These are phyloP conservation scores for Liolophura sinensis DNA, from an alignment of 1,140 invertebrate species.

Conservation along the genomic window DNA sequence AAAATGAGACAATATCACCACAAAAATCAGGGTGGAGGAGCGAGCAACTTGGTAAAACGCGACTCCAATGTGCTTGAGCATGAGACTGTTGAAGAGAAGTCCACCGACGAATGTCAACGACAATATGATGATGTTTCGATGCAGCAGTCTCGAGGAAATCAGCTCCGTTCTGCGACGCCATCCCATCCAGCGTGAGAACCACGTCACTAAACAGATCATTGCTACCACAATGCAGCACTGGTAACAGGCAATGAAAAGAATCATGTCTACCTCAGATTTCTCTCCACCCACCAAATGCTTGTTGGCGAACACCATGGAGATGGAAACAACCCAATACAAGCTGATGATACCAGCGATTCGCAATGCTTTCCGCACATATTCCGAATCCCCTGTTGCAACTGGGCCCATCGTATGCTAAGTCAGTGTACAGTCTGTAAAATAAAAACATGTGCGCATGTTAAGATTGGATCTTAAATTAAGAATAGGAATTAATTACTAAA, in stretches of 20 bases:
- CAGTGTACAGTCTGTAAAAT: too few species aligned
- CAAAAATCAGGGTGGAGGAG: constrained; percentile 56
- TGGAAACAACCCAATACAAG: constrained; percentile 53
- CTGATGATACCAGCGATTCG: constrained; percentile 32
- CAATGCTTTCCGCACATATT: too few species aligned
- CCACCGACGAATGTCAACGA: constrained; percentile 45
- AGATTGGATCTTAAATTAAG: too few species aligned
- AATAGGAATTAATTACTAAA: too few species aligned
- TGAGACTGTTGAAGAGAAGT: constrained; percentile 54
- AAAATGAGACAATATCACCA: constrained; percentile 43
- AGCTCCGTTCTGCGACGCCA: too few species aligned
- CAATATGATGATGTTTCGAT: constrained; percentile 41
- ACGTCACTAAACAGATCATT: constrained; percentile 21
- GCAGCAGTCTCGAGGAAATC: constrained; percentile 13
- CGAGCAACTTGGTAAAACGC: constrained; percentile 57
- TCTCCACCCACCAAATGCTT: constrained; percentile 49
- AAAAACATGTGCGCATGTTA: too few species aligned
- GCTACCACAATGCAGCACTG: constrained; percentile 34
- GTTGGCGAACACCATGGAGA: constrained; percentile 57
- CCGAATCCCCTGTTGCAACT: too few species aligned
- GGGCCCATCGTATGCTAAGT: too few species aligned
- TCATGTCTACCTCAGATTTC: constrained; percentile 33
- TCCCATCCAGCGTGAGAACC: background rate
- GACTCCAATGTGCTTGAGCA: constrained; percentile 55
- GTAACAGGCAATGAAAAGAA: constrained; percentile 56